These are phyloP conservation scores for Hippocampus barbouri DNA, from an alignment of 2,113 vertebrate species.

Conservation along the genomic window DNA sequence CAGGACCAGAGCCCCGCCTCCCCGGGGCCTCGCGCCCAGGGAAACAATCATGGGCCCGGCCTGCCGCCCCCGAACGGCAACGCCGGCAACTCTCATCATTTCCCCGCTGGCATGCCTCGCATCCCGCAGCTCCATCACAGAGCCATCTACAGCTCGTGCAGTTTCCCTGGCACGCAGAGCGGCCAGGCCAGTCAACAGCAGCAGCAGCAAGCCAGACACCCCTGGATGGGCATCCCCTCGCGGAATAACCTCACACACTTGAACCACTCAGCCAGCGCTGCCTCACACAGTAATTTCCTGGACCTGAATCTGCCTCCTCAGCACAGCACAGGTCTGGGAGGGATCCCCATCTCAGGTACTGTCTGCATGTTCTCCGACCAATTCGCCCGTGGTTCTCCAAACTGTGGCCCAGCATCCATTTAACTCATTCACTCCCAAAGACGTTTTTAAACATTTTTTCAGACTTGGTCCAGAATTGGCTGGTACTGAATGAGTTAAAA, in stretches of 20 bases:
- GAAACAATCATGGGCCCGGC: constrained; percentile 39
- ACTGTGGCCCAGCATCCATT: too few relatives aligned
- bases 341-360: constrained; percentile 96
- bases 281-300: constrained; percentile 96
- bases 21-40: constrained; percentile 42
- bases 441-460: too few relatives aligned
- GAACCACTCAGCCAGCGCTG: constrained; percentile 88
- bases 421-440: too few relatives aligned
- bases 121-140: constrained; percentile 92
- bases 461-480: too few relatives aligned
- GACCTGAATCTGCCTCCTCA: constrained; percentile 94
- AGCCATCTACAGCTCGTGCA: constrained; percentile 94
- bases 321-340: constrained; percentile 97
- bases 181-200: constrained; percentile 61
- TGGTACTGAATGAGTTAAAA: too few relatives aligned
- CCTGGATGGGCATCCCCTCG: constrained; percentile 90
- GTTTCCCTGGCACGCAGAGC: constrained; percentile 81
- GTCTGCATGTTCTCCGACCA: constrained; percentile 3
- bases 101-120: constrained; percentile 83
- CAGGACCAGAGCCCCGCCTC: constrained; percentile 79
- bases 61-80: constrained; percentile 46
- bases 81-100: constrained; percentile 61
- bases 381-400: neutral
- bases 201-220: constrained; percentile 80
- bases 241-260: constrained; percentile 91